Base-by-base conservation (phyloP, 2,113 vertebrate genomes). In the Aleadryas rufinucha region DNA sequence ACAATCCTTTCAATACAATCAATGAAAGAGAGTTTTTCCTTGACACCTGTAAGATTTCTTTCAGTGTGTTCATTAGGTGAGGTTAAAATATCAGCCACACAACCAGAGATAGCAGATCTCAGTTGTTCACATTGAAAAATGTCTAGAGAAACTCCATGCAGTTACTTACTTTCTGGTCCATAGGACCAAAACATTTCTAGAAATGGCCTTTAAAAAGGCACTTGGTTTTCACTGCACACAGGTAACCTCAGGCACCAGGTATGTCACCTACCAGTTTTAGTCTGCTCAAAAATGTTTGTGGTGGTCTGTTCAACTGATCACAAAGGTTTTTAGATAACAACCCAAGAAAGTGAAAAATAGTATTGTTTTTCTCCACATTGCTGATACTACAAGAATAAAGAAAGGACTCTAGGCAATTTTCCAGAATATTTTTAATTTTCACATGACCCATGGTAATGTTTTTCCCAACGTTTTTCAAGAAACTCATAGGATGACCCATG, bases 281-380 rank as follows among this genome's bases (percentile, higher is more conserved):
- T 42, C 97, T 98, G 89, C 98, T 98, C 84, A 98, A 98, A 96
- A 99, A 98, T 17, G 98, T 98, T 13, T 98, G 97, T 0, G 98
- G 98, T 1, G 98, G 97, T 44, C 77, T 98, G 64, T 97, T 98
- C 52, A 99, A 96, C 66, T 98, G 78, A 39, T 97, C 97, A 85
- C 96, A 93, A 49, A 99, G 97, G 16, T 96, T 95, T 95, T 98
- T 97, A 41, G 65, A 35, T 10, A 92, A 95, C 49, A 99, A 96
- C 35, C 97, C 98, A 78, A 99, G 63, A 5, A 98, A 99, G 54
- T 24, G 92, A 54, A 99, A 99, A 20, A 8, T 13, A 33, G 97
- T 98, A 72, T 98, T 99, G 83, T 98, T 98, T 92, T 59, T 42
- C 33, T 98, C 68, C 79, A 99, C 77, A 39, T 98, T 98, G 6